phyloP scores from a whole-genome alignment of 2,888 invertebrate species.

The Ceramica pisi region DNA sequence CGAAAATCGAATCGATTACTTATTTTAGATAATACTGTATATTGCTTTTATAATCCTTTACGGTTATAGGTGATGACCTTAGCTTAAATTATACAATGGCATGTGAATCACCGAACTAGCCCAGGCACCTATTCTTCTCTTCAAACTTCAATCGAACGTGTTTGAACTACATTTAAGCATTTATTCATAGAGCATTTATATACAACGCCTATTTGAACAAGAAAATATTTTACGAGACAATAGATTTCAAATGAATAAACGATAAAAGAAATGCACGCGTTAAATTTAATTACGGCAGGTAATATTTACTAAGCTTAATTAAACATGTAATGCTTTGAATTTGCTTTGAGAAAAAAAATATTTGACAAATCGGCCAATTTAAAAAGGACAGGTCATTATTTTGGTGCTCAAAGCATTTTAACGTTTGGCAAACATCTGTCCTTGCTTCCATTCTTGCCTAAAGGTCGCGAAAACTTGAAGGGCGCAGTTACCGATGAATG shows the following conservation, averaged over 20 bases:
- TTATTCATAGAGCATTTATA: background rate
- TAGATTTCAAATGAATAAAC: conserved; percentile 5
- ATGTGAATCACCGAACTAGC: background rate
- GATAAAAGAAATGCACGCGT: background rate
- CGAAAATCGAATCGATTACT: conserved; percentile 76
- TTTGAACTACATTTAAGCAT: background rate
- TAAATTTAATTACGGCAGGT: background rate
- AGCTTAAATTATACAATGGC: background rate
- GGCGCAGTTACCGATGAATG: conserved; percentile 83
- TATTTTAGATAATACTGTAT: conserved; percentile 67
- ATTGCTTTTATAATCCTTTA: background rate
- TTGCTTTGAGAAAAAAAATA: background rate
- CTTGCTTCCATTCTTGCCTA: conserved; percentile 78
- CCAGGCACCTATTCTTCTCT: background rate
- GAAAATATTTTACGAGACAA: background rate
- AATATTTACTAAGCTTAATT: conserved; percentile 1
- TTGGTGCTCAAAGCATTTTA: conserved; percentile 58
- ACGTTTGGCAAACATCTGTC: conserved; percentile 78
- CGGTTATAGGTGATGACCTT: background rate
- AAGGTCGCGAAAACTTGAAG: conserved; percentile 86
- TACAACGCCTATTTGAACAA: background rate
- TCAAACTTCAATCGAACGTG: background rate
- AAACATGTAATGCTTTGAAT: background rate
- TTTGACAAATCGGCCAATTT: background rate
- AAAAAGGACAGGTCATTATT: conserved; percentile 32